Conservation (phyloP, 1,140 invertebrate genomes). For the Drosophila tristis region DNA sequence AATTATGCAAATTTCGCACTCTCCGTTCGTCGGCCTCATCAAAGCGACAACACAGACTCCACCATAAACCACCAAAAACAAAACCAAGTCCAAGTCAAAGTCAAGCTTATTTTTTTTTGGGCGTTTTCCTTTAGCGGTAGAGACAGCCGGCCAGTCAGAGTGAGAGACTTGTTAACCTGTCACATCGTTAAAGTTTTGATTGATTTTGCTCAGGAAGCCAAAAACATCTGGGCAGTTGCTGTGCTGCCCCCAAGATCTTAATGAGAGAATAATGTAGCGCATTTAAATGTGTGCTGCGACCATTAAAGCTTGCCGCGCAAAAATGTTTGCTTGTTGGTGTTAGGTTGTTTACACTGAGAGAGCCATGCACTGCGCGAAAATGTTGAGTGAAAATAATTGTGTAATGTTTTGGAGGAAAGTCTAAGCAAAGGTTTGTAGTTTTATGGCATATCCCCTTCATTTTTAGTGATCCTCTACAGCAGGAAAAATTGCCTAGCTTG, state of each 20-base stretch:
- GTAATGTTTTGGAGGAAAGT: too few species aligned
- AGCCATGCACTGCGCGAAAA: slow-evolving; percentile 2
- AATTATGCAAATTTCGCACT: slow-evolving; percentile 75
- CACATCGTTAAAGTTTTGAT: slow-evolving; percentile 79
- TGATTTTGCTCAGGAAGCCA: slow-evolving; percentile 73
- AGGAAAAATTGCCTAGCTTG: background rate
- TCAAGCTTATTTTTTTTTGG: slow-evolving; percentile 30
- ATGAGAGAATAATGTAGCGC: slow-evolving; percentile 72
- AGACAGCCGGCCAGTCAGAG: too few species aligned
- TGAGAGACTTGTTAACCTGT: slow-evolving; percentile 41
- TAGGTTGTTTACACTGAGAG: background rate
- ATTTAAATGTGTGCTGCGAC: slow-evolving; percentile 74
- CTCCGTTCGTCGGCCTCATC: slow-evolving; percentile 59
- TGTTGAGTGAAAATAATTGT: background rate
- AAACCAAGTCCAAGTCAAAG: slow-evolving; percentile 26
- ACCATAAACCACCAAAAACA: slow-evolving; percentile 52
- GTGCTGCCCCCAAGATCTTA: slow-evolving; percentile 46
- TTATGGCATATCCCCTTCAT: too few species aligned
- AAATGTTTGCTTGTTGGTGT: slow-evolving; percentile 30
- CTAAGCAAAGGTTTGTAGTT: too few species aligned
- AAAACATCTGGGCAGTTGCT: slow-evolving; percentile 43
- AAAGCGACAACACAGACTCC: slow-evolving; percentile 38
- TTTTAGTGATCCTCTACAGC: too few species aligned
- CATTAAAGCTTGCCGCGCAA: slow-evolving; percentile 46
- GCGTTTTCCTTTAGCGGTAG: slow-evolving; percentile 24